These are phyloP conservation scores for Centroberyx gerrardi DNA, from an alignment of 2,797 vertebrate genomes.

Conservation along the genomic window DNA sequence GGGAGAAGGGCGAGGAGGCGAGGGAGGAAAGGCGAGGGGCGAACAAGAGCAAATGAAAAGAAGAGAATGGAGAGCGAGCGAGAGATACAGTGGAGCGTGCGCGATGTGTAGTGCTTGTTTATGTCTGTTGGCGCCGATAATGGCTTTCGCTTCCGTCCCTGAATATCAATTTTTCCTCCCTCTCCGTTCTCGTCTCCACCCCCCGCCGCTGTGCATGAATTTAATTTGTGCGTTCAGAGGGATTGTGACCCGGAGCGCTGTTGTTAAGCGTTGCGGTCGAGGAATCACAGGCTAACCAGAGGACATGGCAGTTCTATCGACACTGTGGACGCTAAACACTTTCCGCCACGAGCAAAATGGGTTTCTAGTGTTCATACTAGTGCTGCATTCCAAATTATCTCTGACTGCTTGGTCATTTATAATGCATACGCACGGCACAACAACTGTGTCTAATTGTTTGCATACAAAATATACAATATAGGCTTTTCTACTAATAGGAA, in stretches of 20 bases:
- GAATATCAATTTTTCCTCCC: constrained; percentile 43
- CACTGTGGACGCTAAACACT: constrained; percentile 14
- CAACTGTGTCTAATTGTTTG: neutral
- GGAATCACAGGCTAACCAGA: constrained; percentile 30
- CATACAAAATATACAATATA: neutral
- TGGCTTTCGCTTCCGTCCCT: constrained; percentile 13
- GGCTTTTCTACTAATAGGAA: neutral
- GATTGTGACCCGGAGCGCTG: constrained; percentile 6
- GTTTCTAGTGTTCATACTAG: neutral
- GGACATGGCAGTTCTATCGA: constrained; percentile 16
- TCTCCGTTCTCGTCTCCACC: constrained; percentile 27
- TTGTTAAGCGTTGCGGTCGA: constrained; percentile 12
- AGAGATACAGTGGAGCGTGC: neutral
- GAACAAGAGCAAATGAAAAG: constrained; percentile 4
- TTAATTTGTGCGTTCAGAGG: constrained; percentile 41
- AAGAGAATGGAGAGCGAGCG: neutral
- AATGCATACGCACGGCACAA: neutral
- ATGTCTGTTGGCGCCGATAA: constrained; percentile 48
- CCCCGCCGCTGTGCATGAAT: constrained; percentile 40
- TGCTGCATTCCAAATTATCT: constrained; percentile 10
- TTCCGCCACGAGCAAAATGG: neutral
- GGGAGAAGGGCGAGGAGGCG: constrained; percentile 2
- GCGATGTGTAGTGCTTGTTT: constrained; percentile 29
- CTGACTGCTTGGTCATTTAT: neutral
- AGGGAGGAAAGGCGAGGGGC: constrained; percentile 12